A percentile compares a stretch with the other conserved stretches of the same genome.
These are phyloP conservation scores for Hybos culiciformis DNA, from an alignment of 2,888 invertebrate species.

Conservation along the genomic window DNA sequence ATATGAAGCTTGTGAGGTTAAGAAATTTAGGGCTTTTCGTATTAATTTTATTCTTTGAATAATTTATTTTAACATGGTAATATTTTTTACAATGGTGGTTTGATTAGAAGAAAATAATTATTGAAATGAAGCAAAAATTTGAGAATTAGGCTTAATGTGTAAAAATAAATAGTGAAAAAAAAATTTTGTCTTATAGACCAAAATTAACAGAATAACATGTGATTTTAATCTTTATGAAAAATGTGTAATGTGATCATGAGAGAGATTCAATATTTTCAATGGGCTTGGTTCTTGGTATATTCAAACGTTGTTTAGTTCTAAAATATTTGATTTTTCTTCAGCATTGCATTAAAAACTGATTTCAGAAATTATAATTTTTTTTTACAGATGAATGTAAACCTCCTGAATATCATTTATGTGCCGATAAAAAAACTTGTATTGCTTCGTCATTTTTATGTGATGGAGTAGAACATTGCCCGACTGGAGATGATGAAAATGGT, in stretches of 20 bases:
- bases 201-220: not conserved
- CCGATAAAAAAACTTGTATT: conserved; percentile 47
- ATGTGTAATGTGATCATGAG: not conserved
- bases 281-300: not conserved
- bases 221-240: not conserved
- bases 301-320: not conserved
- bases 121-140: too few species aligned
- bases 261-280: not conserved
- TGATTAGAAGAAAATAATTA: too few species aligned
- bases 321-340: not conserved
- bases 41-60: not conserved
- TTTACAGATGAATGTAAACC: conserved; percentile 23
- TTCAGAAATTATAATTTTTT: not conserved
- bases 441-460: conserved; percentile 59
- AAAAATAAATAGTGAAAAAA: too few species aligned
- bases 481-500: conserved; percentile 48
- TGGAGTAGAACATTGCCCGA: conserved; percentile 48
- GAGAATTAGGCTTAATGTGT: too few species aligned
- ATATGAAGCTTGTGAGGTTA: not conserved
- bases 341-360: not conserved
- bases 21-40: not conserved
- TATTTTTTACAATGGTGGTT: too few species aligned
- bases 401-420: conserved; percentile 32
- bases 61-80: not conserved
- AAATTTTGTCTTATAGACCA: too few species aligned